Evolutionary conservation across 1,140 invertebrate genomes (phyloP).

Genomic region (Aphis gossypii): DNA sequence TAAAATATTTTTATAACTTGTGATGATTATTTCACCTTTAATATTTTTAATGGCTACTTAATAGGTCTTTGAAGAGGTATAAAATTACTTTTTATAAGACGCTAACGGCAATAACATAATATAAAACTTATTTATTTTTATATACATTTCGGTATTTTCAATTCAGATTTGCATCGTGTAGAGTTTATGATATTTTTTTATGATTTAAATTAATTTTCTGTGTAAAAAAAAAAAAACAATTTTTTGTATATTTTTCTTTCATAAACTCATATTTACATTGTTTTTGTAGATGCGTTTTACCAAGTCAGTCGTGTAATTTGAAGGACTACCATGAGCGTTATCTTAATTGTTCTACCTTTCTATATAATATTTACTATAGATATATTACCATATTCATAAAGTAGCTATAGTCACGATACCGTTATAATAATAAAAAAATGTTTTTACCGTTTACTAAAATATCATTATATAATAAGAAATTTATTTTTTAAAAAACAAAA

Average conservation of each 20-base stretch:
- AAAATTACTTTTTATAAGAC: not conserved
- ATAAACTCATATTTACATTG: slow-evolving; percentile 19
- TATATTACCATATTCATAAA: not conserved
- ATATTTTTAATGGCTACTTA: not conserved
- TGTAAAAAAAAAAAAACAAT: not conserved
- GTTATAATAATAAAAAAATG: not conserved
- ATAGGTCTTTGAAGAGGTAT: not conserved
- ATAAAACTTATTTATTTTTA: not conserved
- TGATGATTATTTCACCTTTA: not conserved
- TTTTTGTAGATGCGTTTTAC: not conserved
- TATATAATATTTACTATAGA: not conserved
- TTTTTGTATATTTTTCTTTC: not conserved
- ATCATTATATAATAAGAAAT: not conserved
- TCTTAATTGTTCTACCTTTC: not conserved
- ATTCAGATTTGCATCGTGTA: not conserved
- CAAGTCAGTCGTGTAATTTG: not conserved
- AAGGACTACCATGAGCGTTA: not conserved
- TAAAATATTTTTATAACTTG: not conserved
- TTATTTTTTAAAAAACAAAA: not conserved
- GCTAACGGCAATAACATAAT: not conserved
- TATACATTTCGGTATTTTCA: not conserved
- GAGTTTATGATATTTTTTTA: not conserved
- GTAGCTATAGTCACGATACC: not conserved
- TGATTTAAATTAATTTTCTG: not conserved
- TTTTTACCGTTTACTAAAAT: not conserved